Evolutionary conservation across 2,888 invertebrate species (phyloP).

Genomic region (Pheosia gnoma): DNA sequence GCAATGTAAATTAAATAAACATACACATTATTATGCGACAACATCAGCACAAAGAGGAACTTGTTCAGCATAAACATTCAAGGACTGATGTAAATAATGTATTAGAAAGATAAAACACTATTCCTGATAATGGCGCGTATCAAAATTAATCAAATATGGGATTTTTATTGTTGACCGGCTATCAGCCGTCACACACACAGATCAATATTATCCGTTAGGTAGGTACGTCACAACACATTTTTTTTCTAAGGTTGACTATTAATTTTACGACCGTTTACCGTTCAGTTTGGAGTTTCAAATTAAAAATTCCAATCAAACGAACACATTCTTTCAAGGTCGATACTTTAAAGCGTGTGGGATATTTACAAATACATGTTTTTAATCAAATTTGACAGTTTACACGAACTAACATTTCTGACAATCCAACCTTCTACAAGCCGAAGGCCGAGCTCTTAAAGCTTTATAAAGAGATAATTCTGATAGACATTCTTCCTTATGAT

Average conservation of each 20-base stretch:
- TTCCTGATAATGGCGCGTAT: conserved; percentile 36
- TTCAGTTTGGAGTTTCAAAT: conserved; percentile 16
- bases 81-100: conserved; percentile 26
- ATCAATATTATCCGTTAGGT: conserved; percentile 29
- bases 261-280: conserved; percentile 14
- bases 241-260: neutral
- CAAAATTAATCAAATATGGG: conserved; percentile 38
- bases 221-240: conserved; percentile 9
- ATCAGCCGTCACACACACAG: conserved; percentile 27
- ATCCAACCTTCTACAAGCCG: neutral
- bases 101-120: conserved; percentile 35
- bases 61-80: conserved; percentile 19
- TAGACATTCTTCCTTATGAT: too few relatives aligned
- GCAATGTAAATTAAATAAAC: too few relatives aligned
- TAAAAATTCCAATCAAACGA: conserved; percentile 18
- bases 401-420: too few relatives aligned
- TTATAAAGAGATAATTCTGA: too few relatives aligned
- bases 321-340: conserved; percentile 3
- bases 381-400: neutral
- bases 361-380: neutral
- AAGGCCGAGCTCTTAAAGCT: too few relatives aligned
- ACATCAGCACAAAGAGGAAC: conserved; percentile 3
- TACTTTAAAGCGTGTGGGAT: neutral
- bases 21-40: neutral
- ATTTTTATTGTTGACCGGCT: conserved; percentile 30